Base-by-base conservation (phyloP, 2,797 vertebrate genomes). In the Aphelocoma californica region DNA sequence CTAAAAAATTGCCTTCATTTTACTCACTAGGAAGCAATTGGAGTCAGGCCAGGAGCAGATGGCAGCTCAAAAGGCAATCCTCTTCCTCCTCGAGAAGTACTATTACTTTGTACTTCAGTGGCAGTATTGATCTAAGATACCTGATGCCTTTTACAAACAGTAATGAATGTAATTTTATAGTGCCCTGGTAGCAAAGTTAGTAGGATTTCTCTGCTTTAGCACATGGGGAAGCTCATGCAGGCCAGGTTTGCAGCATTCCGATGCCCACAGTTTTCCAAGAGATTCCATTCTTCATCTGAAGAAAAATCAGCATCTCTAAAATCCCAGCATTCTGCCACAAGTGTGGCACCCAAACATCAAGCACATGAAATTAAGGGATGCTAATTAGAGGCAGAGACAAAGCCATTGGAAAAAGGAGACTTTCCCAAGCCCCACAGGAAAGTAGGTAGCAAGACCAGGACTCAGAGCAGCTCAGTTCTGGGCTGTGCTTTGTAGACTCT, bases 31-130 rank as follows among this genome's bases (percentile, higher is more conserved):
- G 65, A 96, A 96, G 93, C 81, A 92, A 45, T 67, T 96, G 96
- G 96, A 95, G 88, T 84, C 88, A 94, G 78, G 83, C 96, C 96
- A 96, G 91, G 94, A 96, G 91, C 96, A 97, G 92, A 96, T 96
- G 96, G 96, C 88, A 96, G 48, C 93, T 96, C 94, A 95, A 97
- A 97, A 97, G 94, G 91, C 95, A 96, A 97, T 95, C 90, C 88
- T 86, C 66, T 96, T 88, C 90, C 91, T 96, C 88, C 71, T 94
- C 17, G 1, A 86, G 78, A 96, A 90, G 88, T 93, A 93, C 83
- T 89, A 72, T 95, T 96, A 86, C 91, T 94, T 95, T 82, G 57
- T 93, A 93, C 86, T 95, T 95, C 61, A 61, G 70, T 71, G 66
- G 78, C 31, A 8, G 48, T 77, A 95, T 81, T 66, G 92, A 86